A percentile compares a stretch with the other conserved stretches of the same genome.
Evolutionary conservation across 2,113 vertebrate genomes (phyloP).

Genomic region (Aegotheles bennettii): DNA sequence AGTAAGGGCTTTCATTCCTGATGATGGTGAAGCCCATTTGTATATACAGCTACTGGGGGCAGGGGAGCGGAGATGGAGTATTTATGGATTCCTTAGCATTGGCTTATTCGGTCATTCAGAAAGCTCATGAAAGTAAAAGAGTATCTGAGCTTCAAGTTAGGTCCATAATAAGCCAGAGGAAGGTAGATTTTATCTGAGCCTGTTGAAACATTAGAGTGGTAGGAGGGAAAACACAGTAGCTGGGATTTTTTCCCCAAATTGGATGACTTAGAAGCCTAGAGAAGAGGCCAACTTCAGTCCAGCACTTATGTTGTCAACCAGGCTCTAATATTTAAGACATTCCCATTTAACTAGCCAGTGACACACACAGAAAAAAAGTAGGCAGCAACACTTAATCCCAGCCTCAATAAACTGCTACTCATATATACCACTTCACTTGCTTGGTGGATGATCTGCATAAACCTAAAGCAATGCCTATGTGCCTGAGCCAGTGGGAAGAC

Average conservation of each 20-base stretch:
- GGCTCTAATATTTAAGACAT: not conserved
- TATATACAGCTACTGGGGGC: not conserved
- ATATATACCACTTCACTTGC: not conserved
- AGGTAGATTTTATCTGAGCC: not conserved
- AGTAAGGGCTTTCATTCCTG: not conserved
- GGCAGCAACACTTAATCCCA: not conserved
- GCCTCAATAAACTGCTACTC: not conserved
- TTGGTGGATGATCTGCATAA: not conserved
- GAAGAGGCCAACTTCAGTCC: not conserved
- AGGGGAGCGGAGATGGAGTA: not conserved
- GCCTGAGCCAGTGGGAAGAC: not conserved
- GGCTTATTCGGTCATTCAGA: not conserved
- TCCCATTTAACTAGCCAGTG: not conserved
- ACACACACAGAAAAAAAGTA: not conserved
- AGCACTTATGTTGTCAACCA: not conserved
- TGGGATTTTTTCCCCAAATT: accelerated
- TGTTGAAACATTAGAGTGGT: not conserved
- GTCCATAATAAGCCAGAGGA: not conserved
- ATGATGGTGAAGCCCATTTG: not conserved
- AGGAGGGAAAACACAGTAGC: not conserved
- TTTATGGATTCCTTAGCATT: not conserved
- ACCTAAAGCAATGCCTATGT: not conserved
- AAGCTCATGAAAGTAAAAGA: not conserved
- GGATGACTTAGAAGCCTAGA: not conserved
- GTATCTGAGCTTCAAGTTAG: not conserved